Evolutionary conservation across 2,113 vertebrate genomes (phyloP).

Genomic region (Nesogale talazaci): DNA sequence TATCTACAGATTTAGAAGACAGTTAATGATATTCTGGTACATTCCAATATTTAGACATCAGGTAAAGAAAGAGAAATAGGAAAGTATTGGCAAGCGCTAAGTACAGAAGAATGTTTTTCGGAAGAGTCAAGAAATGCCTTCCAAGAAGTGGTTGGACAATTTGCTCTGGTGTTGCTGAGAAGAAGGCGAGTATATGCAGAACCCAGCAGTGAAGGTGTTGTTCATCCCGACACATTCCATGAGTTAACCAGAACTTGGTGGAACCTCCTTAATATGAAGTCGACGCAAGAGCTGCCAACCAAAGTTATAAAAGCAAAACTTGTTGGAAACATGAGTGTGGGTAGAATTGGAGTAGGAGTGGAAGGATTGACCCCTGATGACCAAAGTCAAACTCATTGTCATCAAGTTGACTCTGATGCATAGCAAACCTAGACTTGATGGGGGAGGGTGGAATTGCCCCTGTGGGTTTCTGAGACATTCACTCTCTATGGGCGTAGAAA

Average conservation of each 20-base stretch:
- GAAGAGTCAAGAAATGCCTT: background rate
- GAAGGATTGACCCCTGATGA: background rate
- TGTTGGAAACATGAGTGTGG: background rate
- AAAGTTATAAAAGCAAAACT: background rate
- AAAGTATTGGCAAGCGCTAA: background rate
- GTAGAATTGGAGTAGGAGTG: background rate
- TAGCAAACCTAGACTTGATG: too few relatives aligned
- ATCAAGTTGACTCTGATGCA: too few relatives aligned
- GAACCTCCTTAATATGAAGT: background rate
- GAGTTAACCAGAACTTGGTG: background rate
- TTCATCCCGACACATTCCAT: background rate
- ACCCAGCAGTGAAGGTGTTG: background rate
- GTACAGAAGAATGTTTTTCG: background rate
- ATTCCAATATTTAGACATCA: background rate
- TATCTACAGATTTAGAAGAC: constrained; percentile 4
- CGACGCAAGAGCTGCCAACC: accelerated
- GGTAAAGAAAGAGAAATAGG: constrained; percentile 1
- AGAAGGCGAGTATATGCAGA: background rate
- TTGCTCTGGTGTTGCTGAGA: background rate
- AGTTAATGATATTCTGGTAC: background rate
- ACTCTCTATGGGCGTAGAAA: too few relatives aligned
- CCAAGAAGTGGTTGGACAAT: background rate
- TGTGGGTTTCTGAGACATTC: too few relatives aligned
- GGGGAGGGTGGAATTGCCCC: too few relatives aligned
- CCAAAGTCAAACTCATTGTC: too few relatives aligned